Base-by-base conservation (phyloP, 2,888 invertebrate genomes). In the Lordiphosa fenestrarum region DNA sequence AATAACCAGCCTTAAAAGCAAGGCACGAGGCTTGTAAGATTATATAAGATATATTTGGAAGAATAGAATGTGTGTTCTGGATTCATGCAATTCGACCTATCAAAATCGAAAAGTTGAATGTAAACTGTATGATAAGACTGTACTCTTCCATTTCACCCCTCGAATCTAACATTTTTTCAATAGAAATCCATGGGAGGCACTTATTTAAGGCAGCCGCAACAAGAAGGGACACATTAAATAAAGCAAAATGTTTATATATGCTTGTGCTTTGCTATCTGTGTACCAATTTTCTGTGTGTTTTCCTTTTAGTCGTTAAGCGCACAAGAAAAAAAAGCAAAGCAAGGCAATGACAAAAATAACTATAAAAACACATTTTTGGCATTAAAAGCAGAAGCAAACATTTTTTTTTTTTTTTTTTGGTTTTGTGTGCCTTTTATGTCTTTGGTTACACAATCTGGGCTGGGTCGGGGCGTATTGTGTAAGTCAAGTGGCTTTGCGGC, bases 341-440 rank as follows among this genome's bases (percentile, higher is more conserved):
- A 40, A 40, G 40, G 40, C 40, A 40, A 40, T 23, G 23, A 40
- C 40, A 40, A 40, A 40, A 40, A 21, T 40, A 40, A n/a, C 40
- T 40, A 40, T 40, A 10, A 37, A 37, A 40, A 40, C 21, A n/a
- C 1, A 19, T 40, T 40, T 40, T 40, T 40, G 40, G 23, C 40
- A 40, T 23, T 40, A 40, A 40, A 40, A n/a, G 40, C 40, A 40
- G 21, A 23, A 23, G 21, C 21, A 10, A 40, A 40, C n/a, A n/a
- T n/a, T n/a, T n/a, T 21, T n/a, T 23, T 40, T 40, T 6, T 6
- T 40, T 40, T 19, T 19, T 19, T 19, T 19, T 19, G 19, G 19
- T 19, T 19, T 19, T 19, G 21, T 40, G 23, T 40, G 21, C 40
- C 12, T 40, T 40, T 19, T 40, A 40, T 40, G 21, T 21, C 21